Base-by-base conservation (phyloP, 2,888 invertebrate species). In the Lathronympha strigana region DNA sequence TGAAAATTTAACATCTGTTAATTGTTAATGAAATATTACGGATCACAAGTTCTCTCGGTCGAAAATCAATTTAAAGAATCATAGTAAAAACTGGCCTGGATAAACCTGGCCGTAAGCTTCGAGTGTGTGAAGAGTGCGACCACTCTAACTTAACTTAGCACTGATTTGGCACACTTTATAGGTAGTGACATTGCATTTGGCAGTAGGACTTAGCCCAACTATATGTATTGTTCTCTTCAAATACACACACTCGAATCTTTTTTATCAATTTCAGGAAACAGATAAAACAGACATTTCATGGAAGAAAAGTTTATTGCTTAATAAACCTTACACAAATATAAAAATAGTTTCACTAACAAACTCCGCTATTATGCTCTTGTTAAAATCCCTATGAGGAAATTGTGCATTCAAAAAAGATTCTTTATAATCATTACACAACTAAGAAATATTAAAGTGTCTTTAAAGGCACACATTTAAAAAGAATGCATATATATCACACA, bases 331-430 rank as follows among this genome's bases (percentile, higher is more conserved):
- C 54, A 77, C 57, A 73, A 63, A 76, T 76, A 64, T 79, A 80
- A 81, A 81, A 82, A 81, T 83, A 79, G 75, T 74, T 82, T 81
- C 81, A 73, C 76, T 83, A 81, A 83, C 81, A 83, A 83, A 83
- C 84, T 82, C 77, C 72, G 71, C 81, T 76, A 79, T 77, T 79
- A 81, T 75, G 72, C 73, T 78, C 71, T 73, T 74, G 78, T 63
- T 71, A 75, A 79, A 79, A 83, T 76, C 74, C 76, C 81, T 79
- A 82, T 82, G 81, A 86, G 84, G 83, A 87, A 79, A 70, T 71
- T 72, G 62, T 63, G 60, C 53, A 55, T 63, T 67, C 47, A 28
- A 53, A 38, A 45, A 38, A 64, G 62, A 67, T 58, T 63, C 36
- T 63, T 43, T 54, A 66, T 19, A 55, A 63, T 64, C 54, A 57